Percentiles rank a stretch among this genome's conserved stretches.
These are phyloP conservation scores for Apodemia hepburni DNA, from an alignment of 2,888 invertebrate genomes.

Conservation along the genomic window DNA sequence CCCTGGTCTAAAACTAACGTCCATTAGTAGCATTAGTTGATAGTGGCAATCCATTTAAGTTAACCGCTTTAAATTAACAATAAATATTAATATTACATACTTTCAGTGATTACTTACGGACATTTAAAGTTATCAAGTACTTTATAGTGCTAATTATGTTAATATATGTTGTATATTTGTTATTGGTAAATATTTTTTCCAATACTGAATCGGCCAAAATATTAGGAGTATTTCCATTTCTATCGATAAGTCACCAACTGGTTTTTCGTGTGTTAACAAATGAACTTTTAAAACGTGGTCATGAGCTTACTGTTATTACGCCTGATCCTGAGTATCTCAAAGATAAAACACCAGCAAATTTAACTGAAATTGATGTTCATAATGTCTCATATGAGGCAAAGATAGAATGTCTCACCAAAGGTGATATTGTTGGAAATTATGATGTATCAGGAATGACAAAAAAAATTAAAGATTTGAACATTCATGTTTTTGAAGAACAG, in stretches of 20 bases:
- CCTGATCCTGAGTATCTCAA: slow-evolving; percentile 47
- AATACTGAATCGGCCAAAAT: slow-evolving; percentile 40
- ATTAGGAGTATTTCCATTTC: slow-evolving; percentile 49
- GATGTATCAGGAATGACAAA: not conserved
- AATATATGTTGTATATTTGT: not conserved
- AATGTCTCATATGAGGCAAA: slow-evolving; percentile 37
- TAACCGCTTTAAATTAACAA: too few relatives aligned
- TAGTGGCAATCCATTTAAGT: too few relatives aligned
- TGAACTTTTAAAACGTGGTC: slow-evolving; percentile 57
- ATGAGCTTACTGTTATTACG: slow-evolving; percentile 60
- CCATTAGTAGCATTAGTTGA: too few relatives aligned
- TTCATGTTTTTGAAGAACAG: slow-evolving; percentile 31
- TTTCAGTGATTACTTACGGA: too few relatives aligned
- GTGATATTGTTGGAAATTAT: slow-evolving; percentile 8
- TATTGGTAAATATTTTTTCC: too few relatives aligned
- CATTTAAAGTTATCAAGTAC: too few relatives aligned
- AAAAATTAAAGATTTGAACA: not conserved
- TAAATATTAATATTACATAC: too few relatives aligned
- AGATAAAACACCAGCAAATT: slow-evolving; percentile 42
- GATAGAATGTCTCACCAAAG: not conserved
- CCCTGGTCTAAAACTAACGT: too few relatives aligned
- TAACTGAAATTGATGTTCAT: slow-evolving; percentile 54
- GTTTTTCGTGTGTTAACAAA: slow-evolving; percentile 51
- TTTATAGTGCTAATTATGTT: too few relatives aligned
- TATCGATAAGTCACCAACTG: slow-evolving; percentile 65